phyloP scores from a whole-genome alignment of 2,888 invertebrate species.

The Dynastes tityus region DNA sequence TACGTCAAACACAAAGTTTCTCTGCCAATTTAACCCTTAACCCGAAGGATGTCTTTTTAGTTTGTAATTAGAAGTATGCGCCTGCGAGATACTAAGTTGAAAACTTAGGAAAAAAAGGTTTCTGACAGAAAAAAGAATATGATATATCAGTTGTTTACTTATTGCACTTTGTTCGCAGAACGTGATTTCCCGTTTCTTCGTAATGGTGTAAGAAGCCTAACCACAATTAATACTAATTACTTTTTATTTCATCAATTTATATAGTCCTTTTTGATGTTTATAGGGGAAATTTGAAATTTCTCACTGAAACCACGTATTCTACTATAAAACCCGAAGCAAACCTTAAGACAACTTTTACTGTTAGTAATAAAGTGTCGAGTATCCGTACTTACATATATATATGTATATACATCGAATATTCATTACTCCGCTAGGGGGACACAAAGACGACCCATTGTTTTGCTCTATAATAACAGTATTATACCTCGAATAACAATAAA shows the following conservation, averaged over 20 bases:
- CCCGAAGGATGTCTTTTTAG: too few species aligned
- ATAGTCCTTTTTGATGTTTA: background rate
- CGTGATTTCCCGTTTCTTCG: too few species aligned
- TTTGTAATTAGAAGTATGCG: too few species aligned
- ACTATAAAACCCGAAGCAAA: conserved; percentile 9
- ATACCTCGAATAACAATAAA: conserved; percentile 54
- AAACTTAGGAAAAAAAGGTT: too few species aligned
- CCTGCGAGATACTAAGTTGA: too few species aligned
- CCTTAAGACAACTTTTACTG: conserved; percentile 44
- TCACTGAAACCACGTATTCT: conserved; percentile 6
- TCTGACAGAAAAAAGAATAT: too few species aligned
- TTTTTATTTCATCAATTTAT: background rate
- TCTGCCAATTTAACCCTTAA: too few species aligned
- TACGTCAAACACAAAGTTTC: too few species aligned
- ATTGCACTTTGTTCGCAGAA: too few species aligned
- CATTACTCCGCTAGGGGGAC: conserved; percentile 39
- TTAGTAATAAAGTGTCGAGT: conserved; percentile 46
- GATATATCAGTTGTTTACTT: too few species aligned
- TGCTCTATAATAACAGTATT: conserved; percentile 54
- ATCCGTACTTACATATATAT: conserved; percentile 29
- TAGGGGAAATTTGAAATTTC: background rate
- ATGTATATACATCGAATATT: conserved; percentile 48
- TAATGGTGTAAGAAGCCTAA: too few species aligned
- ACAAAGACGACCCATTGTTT: conserved; percentile 48
- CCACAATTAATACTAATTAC: background rate